Evolutionary conservation across 2,113 vertebrate species (phyloP).

Genomic region (Carettochelys insculpta): DNA sequence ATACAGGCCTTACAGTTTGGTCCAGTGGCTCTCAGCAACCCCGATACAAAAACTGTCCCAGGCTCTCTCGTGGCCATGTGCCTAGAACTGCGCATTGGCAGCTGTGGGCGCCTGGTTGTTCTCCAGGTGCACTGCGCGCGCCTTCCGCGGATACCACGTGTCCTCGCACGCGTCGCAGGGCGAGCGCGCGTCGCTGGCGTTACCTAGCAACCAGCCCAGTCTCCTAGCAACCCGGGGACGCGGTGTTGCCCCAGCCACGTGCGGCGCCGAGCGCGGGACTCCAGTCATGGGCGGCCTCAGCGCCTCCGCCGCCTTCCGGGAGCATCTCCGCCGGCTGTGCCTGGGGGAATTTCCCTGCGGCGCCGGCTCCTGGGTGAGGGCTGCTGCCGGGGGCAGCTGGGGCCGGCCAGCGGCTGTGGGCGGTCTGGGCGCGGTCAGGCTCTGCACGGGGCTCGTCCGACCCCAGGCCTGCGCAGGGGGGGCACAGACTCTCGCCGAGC

Average conservation of each 20-base stretch:
- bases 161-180: no score
- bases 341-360: slow-evolving; percentile 86
- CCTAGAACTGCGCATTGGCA: rapidly evolving
- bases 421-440: no score
- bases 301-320: slow-evolving; percentile 69
- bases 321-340: slow-evolving; percentile 74
- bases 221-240: slow-evolving; percentile 15
- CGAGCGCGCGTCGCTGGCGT: not conserved
- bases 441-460: no score
- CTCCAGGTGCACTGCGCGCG: not conserved
- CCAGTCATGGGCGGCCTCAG: not conserved
- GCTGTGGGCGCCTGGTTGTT: not conserved
- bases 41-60: not conserved
- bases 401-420: no score
- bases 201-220: not conserved
- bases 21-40: not conserved
- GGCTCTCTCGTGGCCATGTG: no score
- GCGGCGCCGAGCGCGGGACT: not conserved
- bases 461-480: not conserved
- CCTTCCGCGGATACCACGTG: no score
- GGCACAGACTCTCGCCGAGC: no score
- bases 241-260: rapidly evolving
- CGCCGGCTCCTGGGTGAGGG: slow-evolving; percentile 82
- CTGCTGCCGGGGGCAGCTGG: not conserved
- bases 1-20: not conserved